Base-by-base conservation (phyloP, 2,888 invertebrate genomes). In the Lycia hirtaria region DNA sequence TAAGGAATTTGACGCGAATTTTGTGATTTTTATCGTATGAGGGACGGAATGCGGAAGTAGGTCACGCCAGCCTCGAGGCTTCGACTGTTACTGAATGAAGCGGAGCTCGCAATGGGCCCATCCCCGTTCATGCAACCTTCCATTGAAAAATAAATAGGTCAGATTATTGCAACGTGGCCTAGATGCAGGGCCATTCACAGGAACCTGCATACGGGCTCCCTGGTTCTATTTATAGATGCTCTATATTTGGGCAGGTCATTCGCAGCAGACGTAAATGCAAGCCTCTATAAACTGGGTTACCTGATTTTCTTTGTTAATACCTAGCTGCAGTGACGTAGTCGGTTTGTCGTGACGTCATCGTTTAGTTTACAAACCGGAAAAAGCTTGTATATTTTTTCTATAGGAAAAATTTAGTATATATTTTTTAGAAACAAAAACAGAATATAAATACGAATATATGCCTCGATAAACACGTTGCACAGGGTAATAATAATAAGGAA, bases 71-170 rank as follows among this genome's bases (percentile, higher is more conserved):
- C 83, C 83, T 83, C 86, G 85, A 79, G 78, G 81, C 76, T 81
- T 85, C 81, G 85, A 71, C 80, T 76, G 83, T 83, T 87, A 88
- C 88, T 92, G 90, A 92, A 92, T 92, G 92, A 72, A 85, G 76
- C 73, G 75, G 81, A 78, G 73, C 78, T 84, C 81, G 87, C 78
- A 81, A 79, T 78, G 88, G 83, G 81, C 78, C 81, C 81, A 75
- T 73, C 83, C 87, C 85, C 88, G 89, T 90, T 88, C 90, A 89
- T 89, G 83, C 85, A 80, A 71, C 83, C 76, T 77, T 75, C 87
- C 91, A 91, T 92, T 91, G 87, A 91, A 89, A 88, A 88, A 90
- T 88, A 92, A 82, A 87, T 92, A 88, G 92, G 92, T 92, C 91
- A 89, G 81, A 87, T 87, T 82, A 87, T 86, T 90, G 90, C 91